Evolutionary conservation across 2,797 vertebrate species (phyloP).

Genomic region (Sebastiscus tertius): DNA sequence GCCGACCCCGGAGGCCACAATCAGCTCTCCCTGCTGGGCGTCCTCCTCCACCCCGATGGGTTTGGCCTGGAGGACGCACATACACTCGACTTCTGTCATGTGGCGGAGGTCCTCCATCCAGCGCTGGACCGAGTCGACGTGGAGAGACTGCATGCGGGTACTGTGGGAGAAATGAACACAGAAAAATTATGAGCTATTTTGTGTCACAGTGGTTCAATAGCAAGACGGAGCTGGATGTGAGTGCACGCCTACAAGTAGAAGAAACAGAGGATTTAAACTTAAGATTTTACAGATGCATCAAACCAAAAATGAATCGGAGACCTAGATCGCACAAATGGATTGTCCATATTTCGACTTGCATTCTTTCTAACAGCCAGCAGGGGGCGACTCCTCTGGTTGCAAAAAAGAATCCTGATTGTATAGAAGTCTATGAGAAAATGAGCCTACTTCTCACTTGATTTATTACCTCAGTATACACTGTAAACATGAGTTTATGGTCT

Average conservation of each 20-base stretch:
- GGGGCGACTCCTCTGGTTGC: too few relatives aligned
- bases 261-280: background rate
- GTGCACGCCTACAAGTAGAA: background rate
- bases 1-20: slow-evolving; percentile 77
- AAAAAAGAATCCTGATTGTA: too few relatives aligned
- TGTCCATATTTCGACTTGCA: background rate
- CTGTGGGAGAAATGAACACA: slow-evolving; percentile 31
- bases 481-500: too few relatives aligned
- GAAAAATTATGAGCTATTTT: background rate
- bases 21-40: slow-evolving; percentile 86
- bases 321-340: background rate
- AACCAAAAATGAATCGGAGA: background rate
- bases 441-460: too few relatives aligned
- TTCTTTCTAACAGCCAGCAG: too few relatives aligned
- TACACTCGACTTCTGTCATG: slow-evolving; percentile 99
- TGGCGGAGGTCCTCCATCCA: slow-evolving; percentile 98
- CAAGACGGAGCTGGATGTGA: background rate
- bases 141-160: slow-evolving; percentile 88
- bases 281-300: background rate
- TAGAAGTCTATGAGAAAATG: too few relatives aligned
- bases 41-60: slow-evolving; percentile 94
- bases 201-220: background rate
- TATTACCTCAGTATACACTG: too few relatives aligned
- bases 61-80: slow-evolving; percentile 97
- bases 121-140: slow-evolving; percentile 94